Base-by-base conservation (phyloP, 2,113 vertebrate genomes). In the Scytalopus superciliaris region DNA sequence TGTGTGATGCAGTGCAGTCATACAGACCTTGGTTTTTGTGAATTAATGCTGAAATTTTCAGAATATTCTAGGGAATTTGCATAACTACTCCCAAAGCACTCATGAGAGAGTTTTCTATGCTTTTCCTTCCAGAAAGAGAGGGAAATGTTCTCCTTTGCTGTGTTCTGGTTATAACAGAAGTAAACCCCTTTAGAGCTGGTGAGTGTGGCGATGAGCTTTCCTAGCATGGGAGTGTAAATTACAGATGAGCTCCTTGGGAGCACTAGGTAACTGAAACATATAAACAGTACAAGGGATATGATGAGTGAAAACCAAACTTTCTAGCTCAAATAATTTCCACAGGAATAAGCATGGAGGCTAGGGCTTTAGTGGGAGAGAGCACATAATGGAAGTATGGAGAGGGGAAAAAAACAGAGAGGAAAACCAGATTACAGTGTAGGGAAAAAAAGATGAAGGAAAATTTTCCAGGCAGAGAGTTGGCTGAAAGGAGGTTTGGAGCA, bases 381-480 rank as follows among this genome's bases (percentile, higher is more conserved):
- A 53, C 19, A 62, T 73, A 7, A 76, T 73, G 87, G 81, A 93
- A 96, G 67, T 50, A 25, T 3, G 12, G 49, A 85, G 49, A 40
- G 39, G 11, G 62, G 6, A 14, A 76, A 93, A 87, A 87, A 33
- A 6, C 45, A 80, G 25, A 73, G 84, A 73, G 47, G 55, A 67
- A 94, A 87, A 91, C 4, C 39, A 73, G 37, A 68, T 87, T 73
- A 77, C 12, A 66, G 23, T 35, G 14, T 23, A 87, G 45, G 49
- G 55, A 4, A 81, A 80, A 93, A 86, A 82, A 33, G 14, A 6
- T 69, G 49, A 83, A 66, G 63, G 67, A 93, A 84, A 77, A 55
- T 57, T 93, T 93, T 96, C n/a, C 78, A 94, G 69, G 82, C 63
- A 93, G 42, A 89, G 31, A 79, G 14, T 18, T 96, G 84, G 87